Base-by-base conservation (phyloP, 2,888 invertebrate species). In the Rotaria macrura region DNA sequence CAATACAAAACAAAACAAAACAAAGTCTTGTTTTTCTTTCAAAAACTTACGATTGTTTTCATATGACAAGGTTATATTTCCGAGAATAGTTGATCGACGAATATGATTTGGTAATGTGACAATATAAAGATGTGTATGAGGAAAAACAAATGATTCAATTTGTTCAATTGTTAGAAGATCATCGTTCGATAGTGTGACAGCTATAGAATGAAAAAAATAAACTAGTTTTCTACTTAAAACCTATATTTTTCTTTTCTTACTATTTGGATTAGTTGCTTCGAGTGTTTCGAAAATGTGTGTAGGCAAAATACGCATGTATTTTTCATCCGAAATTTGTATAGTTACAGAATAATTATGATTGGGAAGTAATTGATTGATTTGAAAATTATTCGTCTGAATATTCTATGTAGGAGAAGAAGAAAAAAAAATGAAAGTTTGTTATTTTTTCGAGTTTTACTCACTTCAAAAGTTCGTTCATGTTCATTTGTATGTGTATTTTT, bases 101-200 rank as follows among this genome's bases (percentile, higher is more conserved):
- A n/a, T 43, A 20, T 79, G 79, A 12, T 20, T 1, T 43, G 79
- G 43, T 79, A 43, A 43, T 79, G 79, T 43, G 25, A 79, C 43
- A 43, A 79, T 79, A 43, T 79, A 79, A 43, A 79, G 25, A 79
- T 25, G 43, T 43, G 43, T 79, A 43, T 79, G 7, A 20, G 79
- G 79, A n/a, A 79, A 34, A n/a, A 79, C 14, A 79, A 43, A 79
- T n/a, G 79, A 25, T 79, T 79, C 43, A 25, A 79, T 79, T n/a
- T 79, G 79, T 43, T 79, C 79, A 43, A 79, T 9, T 25, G 43
- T 10, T 43, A 79, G 25, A 12, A 79, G 43, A 79, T 79, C 43
- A 38, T 79, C 79, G 25, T 79, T 79, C 9, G 43, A 38, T n/a
- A 79, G 5, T 43, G 10, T 43, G 25, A 25, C n/a, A 43, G 23